These are phyloP conservation scores for Hippolais icterina DNA, from an alignment of 2,113 vertebrate species.

Conservation along the genomic window DNA sequence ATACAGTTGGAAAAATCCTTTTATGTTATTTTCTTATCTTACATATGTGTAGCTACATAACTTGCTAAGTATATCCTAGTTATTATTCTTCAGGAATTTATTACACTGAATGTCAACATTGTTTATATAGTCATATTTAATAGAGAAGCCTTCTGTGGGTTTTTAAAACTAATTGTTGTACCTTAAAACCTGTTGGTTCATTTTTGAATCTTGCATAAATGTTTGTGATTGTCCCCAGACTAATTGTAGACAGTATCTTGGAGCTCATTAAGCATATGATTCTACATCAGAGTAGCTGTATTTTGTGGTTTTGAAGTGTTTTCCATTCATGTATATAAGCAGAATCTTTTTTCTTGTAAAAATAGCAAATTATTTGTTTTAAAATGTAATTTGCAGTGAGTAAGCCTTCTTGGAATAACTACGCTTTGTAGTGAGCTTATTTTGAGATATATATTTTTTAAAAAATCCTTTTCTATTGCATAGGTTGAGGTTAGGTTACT, in stretches of 20 bases:
- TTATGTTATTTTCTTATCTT: neutral
- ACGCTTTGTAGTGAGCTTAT: neutral
- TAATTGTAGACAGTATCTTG: neutral
- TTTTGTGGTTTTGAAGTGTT: neutral
- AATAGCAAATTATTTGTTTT: neutral
- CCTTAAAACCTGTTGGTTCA: neutral
- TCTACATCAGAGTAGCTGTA: neutral
- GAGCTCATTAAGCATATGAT: neutral
- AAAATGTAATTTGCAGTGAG: neutral
- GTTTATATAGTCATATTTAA: neutral
- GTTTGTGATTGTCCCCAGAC: neutral
- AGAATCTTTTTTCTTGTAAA: neutral
- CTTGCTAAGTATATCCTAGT: neutral
- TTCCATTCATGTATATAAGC: neutral
- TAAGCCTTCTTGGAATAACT: neutral
- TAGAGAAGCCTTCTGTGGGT: neutral
- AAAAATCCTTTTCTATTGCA: neutral
- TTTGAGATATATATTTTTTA: neutral
- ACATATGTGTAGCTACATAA: neutral
- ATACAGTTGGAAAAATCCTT: neutral
- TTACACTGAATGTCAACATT: neutral
- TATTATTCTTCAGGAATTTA: neutral
- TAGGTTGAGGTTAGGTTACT: neutral
- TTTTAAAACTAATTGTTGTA: neutral
- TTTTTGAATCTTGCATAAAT: neutral